phyloP scores from a whole-genome alignment of 2,888 invertebrate species.

The Philereme transversata region DNA sequence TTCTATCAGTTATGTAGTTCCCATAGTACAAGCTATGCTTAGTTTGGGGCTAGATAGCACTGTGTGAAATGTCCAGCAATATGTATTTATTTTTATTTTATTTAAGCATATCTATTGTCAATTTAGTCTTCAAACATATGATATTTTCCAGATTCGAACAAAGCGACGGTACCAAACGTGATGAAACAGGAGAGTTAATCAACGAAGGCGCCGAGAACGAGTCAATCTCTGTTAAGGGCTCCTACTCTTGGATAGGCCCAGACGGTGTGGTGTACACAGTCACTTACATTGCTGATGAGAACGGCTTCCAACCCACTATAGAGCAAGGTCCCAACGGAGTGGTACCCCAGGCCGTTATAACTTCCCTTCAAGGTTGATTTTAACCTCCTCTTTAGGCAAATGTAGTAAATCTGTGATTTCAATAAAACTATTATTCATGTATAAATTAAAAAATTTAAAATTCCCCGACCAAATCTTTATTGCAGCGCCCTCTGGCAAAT shows the following conservation, averaged over 20 bases:
- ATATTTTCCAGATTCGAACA: conserved; percentile 69
- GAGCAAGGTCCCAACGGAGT: conserved; percentile 60
- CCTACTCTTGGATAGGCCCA: conserved; percentile 77
- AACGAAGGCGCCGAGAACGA: conserved; percentile 81
- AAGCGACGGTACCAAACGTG: conserved; percentile 77
- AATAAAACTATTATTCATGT: background rate
- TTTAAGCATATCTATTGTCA: too few relatives aligned
- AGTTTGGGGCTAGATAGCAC: too few relatives aligned
- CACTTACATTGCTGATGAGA: conserved; percentile 82
- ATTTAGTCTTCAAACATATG: too few relatives aligned
- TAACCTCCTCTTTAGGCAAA: background rate
- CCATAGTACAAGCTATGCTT: too few relatives aligned
- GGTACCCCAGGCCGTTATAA: conserved; percentile 58
- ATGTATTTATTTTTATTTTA: too few relatives aligned
- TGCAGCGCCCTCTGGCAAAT: too few relatives aligned
- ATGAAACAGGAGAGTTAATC: conserved; percentile 78
- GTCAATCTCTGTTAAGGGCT: conserved; percentile 76
- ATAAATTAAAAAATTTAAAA: too few relatives aligned
- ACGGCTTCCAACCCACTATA: conserved; percentile 79
- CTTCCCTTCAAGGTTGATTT: conserved; percentile 64
- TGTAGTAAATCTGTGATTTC: conserved; percentile 1
- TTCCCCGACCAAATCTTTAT: too few relatives aligned
- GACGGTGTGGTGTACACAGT: conserved; percentile 77
- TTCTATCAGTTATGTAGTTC: too few relatives aligned
- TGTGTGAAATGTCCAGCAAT: too few relatives aligned